Evolutionary conservation across 2,113 vertebrate species (phyloP).

Genomic region (Syngnathus typhle): DNA sequence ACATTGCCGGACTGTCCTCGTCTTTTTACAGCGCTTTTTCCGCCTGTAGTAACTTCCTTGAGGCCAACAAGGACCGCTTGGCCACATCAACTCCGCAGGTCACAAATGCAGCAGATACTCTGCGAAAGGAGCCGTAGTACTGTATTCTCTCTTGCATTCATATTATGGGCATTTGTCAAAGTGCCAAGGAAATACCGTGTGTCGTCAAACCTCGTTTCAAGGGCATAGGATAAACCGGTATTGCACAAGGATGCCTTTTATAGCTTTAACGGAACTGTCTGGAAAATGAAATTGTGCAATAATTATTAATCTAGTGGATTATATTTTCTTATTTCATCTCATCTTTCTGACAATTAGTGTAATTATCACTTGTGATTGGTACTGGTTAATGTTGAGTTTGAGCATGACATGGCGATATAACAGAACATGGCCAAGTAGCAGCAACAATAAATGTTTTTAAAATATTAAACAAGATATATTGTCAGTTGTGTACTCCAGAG

Average conservation of each 20-base stretch:
- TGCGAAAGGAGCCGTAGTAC: conserved; percentile 3
- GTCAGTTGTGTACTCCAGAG: not conserved
- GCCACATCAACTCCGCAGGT: conserved; percentile 24
- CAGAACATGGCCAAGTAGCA: conserved; percentile 10
- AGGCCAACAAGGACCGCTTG: conserved; percentile 76
- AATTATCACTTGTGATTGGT: not conserved
- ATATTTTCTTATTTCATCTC: conserved; percentile 13
- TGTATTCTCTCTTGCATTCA: not conserved
- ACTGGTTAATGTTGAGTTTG: not conserved
- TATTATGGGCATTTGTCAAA: not conserved
- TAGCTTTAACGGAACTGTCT: not conserved
- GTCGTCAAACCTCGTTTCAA: conserved; percentile 10
- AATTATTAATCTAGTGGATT: conserved; percentile 13
- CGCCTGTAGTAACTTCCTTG: conserved; percentile 81
- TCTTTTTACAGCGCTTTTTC: conserved; percentile 77
- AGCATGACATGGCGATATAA: not conserved
- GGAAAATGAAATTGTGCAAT: conserved; percentile 10
- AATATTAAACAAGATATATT: conserved; percentile 2
- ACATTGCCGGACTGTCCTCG: conserved; percentile 84
- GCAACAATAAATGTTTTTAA: conserved; percentile 37
- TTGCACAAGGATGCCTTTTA: conserved; percentile 11
- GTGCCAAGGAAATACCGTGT: conserved; percentile 3
- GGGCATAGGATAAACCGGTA: not conserved
- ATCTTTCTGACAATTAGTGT: conserved; percentile 6
- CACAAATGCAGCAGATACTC: not conserved